These are phyloP conservation scores for Noctua pronuba DNA, from an alignment of 2,888 invertebrate species.

Conservation along the genomic window DNA sequence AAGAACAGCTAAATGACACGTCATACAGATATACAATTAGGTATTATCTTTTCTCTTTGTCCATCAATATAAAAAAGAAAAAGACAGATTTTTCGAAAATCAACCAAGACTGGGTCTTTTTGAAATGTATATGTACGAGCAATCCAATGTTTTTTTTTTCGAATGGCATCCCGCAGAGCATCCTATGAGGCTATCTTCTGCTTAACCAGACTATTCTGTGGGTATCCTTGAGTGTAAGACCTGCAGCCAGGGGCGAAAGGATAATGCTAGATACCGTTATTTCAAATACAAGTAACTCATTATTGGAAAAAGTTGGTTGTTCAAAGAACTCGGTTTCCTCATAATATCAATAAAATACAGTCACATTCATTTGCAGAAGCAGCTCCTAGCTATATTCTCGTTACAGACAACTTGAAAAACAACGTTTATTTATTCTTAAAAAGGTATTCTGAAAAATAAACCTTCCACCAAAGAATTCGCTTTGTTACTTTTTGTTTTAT, in stretches of 20 bases:
- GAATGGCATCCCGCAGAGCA: too few species aligned
- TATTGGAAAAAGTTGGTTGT: too few species aligned
- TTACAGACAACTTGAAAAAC: background rate
- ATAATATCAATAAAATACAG: background rate
- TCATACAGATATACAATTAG: background rate
- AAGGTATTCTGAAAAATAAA: constrained; percentile 16
- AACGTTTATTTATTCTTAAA: constrained; percentile 2
- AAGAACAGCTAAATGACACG: constrained; percentile 47
- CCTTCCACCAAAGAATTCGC: constrained; percentile 16
- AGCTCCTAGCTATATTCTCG: background rate
- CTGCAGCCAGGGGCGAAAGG: too few species aligned
- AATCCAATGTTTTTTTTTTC: background rate
- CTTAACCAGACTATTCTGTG: too few species aligned
- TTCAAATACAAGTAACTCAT: background rate
- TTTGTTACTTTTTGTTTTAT: constrained; percentile 35
- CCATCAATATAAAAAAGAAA: background rate
- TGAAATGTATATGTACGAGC: background rate
- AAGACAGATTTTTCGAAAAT: background rate
- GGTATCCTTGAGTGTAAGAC: too few species aligned
- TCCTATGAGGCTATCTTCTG: too few species aligned
- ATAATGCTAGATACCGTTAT: background rate
- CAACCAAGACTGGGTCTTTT: background rate
- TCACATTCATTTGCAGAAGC: background rate
- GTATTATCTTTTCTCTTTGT: background rate
- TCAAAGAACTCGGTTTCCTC: background rate